A percentile compares a stretch with the other conserved stretches of the same genome.
These are phyloP conservation scores for Whitmania pigra DNA, from an alignment of 1,140 invertebrate species.

Conservation along the genomic window DNA sequence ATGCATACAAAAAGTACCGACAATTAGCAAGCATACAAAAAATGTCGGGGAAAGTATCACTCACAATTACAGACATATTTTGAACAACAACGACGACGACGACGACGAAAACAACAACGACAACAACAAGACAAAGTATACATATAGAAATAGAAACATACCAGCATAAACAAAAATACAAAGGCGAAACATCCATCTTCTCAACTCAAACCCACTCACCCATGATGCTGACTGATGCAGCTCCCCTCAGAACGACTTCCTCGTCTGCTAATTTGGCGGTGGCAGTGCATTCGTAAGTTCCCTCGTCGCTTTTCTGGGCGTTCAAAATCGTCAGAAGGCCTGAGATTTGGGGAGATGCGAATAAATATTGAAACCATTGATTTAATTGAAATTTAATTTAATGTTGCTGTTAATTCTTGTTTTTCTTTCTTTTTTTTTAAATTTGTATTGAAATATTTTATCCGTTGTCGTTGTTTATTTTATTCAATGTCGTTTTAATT, in stretches of 20 bases:
- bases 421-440: too few species aligned
- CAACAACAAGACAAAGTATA: too few species aligned
- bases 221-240: not conserved
- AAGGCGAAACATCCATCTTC: not conserved
- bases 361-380: not conserved
- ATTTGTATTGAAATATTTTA: too few species aligned
- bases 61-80: too few species aligned
- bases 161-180: not conserved
- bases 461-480: not conserved
- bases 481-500: too few species aligned
- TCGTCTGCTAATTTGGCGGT: not conserved
- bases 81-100: too few species aligned
- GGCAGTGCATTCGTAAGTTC: not conserved
- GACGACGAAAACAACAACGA: too few species aligned
- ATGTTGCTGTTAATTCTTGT: not conserved
- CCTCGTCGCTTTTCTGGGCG: not conserved
- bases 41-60: too few species aligned
- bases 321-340: not conserved
- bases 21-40: too few species aligned
- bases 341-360: not conserved
- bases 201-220: not conserved
- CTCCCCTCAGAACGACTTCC: not conserved
- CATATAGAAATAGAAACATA: too few species aligned
- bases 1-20: too few species aligned
- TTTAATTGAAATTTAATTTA: not conserved